Evolutionary conservation across 2,888 invertebrate species (phyloP).

Genomic region (Sturmia bella): DNA sequence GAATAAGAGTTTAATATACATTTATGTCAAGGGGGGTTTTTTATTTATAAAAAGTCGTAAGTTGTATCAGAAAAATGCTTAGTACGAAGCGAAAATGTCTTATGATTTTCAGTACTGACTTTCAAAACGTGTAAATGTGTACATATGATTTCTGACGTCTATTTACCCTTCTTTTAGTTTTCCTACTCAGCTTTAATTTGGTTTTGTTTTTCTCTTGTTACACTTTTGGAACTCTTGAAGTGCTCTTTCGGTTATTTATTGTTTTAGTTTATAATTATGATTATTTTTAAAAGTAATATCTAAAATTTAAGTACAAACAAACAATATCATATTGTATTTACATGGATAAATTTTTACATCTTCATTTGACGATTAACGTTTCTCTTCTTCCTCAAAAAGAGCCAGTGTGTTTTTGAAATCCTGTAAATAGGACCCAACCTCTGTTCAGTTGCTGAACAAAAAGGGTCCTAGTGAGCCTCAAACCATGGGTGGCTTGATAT

Average conservation of each 20-base stretch:
- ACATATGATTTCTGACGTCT: neutral
- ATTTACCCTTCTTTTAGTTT: neutral
- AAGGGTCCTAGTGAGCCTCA: constrained; percentile 87
- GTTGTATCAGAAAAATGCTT: neutral
- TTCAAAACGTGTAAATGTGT: neutral
- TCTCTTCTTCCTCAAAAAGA: constrained; percentile 47
- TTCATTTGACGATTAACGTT: neutral
- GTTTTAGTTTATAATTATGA: neutral
- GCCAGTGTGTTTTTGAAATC: constrained; percentile 60
- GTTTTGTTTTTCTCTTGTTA: constrained; percentile 22
- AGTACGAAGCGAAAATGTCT: neutral
- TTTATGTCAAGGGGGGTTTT: neutral
- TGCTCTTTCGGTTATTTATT: constrained; percentile 47
- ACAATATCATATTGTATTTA: constrained; percentile 27
- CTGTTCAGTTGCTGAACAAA: constrained; percentile 79
- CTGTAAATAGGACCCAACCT: constrained; percentile 67
- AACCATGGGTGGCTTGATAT: constrained; percentile 86
- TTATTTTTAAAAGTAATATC: constrained; percentile 34
- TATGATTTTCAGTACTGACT: neutral
- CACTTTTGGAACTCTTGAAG: constrained; percentile 56
- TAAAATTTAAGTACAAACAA: constrained; percentile 28
- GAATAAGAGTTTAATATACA: constrained; percentile 14
- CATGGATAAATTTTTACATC: constrained; percentile 27
- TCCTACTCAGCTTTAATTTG: constrained; percentile 9
- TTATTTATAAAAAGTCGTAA: neutral